A percentile compares a stretch with the other conserved stretches of the same genome.
Evolutionary conservation across 2,888 invertebrate genomes (phyloP).

Genomic region (Tupiocoris notatus): DNA sequence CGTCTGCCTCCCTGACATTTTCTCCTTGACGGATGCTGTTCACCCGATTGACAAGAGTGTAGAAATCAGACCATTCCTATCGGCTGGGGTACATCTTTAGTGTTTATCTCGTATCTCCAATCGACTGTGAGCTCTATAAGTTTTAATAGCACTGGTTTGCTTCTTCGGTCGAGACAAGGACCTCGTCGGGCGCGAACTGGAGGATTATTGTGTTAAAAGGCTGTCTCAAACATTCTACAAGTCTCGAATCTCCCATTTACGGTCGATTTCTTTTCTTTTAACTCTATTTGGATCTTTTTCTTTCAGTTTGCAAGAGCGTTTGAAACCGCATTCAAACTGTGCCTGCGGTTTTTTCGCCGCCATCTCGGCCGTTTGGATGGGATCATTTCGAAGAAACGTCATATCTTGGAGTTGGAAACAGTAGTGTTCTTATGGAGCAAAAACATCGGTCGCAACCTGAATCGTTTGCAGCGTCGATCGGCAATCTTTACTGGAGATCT

Average conservation of each 20-base stretch:
- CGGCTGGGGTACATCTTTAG: conserved; percentile 18
- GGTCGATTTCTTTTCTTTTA: conserved; percentile 13
- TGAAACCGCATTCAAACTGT: neutral
- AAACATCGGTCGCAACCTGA: conserved; percentile 18
- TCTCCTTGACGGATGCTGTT: conserved; percentile 20
- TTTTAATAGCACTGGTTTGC: conserved; percentile 34
- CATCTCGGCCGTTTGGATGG: neutral
- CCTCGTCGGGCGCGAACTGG: conserved; percentile 8
- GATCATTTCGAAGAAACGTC: conserved; percentile 33
- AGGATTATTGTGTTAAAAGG: conserved; percentile 36
- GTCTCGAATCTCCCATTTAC: conserved; percentile 16
- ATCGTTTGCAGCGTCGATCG: too few species aligned
- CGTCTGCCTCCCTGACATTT: conserved; percentile 10
- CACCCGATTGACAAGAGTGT: conserved; percentile 36
- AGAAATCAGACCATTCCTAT: conserved; percentile 29
- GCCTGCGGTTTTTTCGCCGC: neutral
- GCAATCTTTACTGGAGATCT: conserved; percentile 1
- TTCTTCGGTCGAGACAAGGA: too few species aligned
- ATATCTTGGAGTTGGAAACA: conserved; percentile 25
- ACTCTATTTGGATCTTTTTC: conserved; percentile 21
- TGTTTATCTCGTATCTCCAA: conserved; percentile 5
- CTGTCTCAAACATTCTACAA: conserved; percentile 33
- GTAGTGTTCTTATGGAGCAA: conserved; percentile 31
- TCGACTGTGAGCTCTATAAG: conserved; percentile 18
- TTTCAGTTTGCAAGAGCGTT: neutral